phyloP scores from a whole-genome alignment of 2,113 vertebrate species.

The Hiodon alosoides region DNA sequence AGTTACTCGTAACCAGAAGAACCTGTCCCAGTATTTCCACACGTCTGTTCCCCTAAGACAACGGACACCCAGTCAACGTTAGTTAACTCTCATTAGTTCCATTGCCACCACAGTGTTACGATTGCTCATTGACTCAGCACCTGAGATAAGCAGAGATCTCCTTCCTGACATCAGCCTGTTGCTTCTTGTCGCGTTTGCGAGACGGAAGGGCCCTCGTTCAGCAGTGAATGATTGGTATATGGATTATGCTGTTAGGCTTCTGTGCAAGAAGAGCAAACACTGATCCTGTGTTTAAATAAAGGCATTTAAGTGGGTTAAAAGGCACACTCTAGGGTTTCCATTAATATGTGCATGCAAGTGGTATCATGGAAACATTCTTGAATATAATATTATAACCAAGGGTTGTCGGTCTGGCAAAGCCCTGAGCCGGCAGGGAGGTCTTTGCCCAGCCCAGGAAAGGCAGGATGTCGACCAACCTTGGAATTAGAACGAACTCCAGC shows the following conservation, averaged over 20 bases:
- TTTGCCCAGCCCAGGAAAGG: conserved; percentile 29
- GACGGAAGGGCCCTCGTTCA: conserved; percentile 36
- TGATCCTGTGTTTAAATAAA: conserved; percentile 46
- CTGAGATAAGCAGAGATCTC: conserved; percentile 22
- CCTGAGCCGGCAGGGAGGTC: neutral
- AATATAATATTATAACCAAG: conserved; percentile 42
- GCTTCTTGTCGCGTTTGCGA: conserved; percentile 26
- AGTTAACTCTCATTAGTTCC: neutral
- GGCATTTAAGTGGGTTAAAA: conserved; percentile 42
- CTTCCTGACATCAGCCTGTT: conserved; percentile 27
- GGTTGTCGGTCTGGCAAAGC: neutral
- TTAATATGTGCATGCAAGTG: conserved; percentile 35
- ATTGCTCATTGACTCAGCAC: conserved; percentile 6
- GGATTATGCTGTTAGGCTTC: conserved; percentile 49
- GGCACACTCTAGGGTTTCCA: conserved; percentile 15
- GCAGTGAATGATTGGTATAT: conserved; percentile 37
- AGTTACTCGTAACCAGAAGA: too few species aligned
- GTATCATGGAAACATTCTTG: conserved; percentile 38
- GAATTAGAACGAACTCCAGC: conserved; percentile 49
- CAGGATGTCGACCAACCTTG: conserved; percentile 30
- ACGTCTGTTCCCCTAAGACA: too few species aligned
- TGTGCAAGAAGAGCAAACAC: conserved; percentile 33
- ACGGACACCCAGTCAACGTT: too few species aligned
- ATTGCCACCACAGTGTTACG: neutral
- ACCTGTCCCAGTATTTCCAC: too few species aligned